Evolutionary conservation across 2,888 invertebrate genomes (phyloP), one percentile per base, ranked within the genome.

Genomic region (Polydrusus cervinus): DNA sequence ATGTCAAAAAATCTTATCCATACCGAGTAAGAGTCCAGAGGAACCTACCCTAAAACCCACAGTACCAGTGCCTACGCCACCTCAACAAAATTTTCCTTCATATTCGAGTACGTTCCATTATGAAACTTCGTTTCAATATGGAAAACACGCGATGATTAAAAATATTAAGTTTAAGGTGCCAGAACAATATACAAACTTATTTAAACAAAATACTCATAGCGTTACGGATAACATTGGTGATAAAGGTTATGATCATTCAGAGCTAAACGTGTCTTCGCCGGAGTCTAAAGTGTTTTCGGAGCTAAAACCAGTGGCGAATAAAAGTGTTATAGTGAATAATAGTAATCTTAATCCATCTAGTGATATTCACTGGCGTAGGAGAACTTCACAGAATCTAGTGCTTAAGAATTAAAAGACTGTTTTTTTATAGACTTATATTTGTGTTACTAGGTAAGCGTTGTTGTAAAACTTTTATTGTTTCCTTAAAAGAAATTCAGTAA

Each of bases 331-430:
- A 78, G 85, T 85, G 60, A 85, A 84, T 68, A 82, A 78, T 71
- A 79, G 73, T 71, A 79, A 81, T 45, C 65, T 79, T n/a, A 77
- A 74, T 8, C 77, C 77, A 60, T 76, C 79, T n/a, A 81, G 76
- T 71, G 88, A 87, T 78, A 84, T 88, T 75, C 89, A 89, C 79
- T 90, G 89, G 89, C 86, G 89, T 51, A 87, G 89, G 78, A 86
- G 87, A 71, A 87, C 87, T 20, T 85, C 85, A 14, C 86, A 86
- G 79, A 85, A 84, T 82, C 83, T 86, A 34, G 80, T 82, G 72
- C 78, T 81, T 65, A 81, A 81, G 62, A 76, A 80, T 71, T 75
- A 68, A 71, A 76, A 79, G 80, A 79, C 79, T 79, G 80, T 14
- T 64, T 53, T 16, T 57, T 72, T 72, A 64, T 3, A 71, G 55